Evolutionary conservation across 2,797 vertebrate genomes (phyloP), one percentile per base, ranked within the genome.

Genomic region (Aselliscus stoliczkanus): DNA sequence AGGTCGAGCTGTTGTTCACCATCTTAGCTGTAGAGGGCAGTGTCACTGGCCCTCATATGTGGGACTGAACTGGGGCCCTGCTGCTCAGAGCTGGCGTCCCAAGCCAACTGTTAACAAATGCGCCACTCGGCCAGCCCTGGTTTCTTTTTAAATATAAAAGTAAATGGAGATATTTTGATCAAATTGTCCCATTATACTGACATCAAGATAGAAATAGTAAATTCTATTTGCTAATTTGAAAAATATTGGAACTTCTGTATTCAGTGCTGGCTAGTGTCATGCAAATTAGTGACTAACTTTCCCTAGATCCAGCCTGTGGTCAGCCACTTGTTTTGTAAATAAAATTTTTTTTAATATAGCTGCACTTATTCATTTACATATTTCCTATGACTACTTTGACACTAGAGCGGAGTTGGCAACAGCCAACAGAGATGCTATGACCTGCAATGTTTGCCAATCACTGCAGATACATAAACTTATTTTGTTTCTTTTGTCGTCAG

Each of bases 141-240:
- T 90, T 96, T 97, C 1, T 0, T 97, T 73, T 95, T 90, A 79
- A 93, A 82, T 96, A 95, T 87, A 93, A 92, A 91, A 96, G 50
- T 87, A 93, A 89, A 56, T 93, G 25, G 34, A 65, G 62, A 52
- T 94, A 67, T 94, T 97, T 96, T 90, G 9, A 77, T 76, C 89
- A 95, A 56, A 84, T 87, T 54, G 76, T 97, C 42, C 69, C 31
- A 72, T 25, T 70, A 77, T 58, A 67, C 17, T 42, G 79, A 52
- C 95, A 79, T 89, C 65, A 80, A 91, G 94, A 70, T 60, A 88
- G 73, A 87, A 56, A 44, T 58, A 85, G 56, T 90, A 97, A 54
- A 64, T 89, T 88, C 42, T 72, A 2, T 52, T 85, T 79, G 23
- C n/a, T 86, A 70, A 69, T 87, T 65, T 89, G 80, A 72, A 93